These are phyloP conservation scores for Polylopha cassiicola DNA, from an alignment of 2,888 invertebrate species.

Conservation along the genomic window DNA sequence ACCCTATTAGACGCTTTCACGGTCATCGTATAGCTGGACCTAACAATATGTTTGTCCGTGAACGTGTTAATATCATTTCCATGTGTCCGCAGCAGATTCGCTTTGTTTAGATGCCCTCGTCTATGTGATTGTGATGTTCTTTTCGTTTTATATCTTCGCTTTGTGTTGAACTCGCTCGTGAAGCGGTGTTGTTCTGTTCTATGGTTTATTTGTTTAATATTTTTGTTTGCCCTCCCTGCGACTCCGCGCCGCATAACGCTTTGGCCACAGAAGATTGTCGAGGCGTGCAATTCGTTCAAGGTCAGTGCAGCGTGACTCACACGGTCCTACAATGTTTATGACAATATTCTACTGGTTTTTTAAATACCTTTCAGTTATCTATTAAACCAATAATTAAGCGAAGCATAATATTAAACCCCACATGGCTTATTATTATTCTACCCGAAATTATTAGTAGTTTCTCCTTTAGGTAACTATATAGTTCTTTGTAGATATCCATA, in stretches of 20 bases:
- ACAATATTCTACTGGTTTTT: slow-evolving; percentile 26
- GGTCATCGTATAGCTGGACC: no score
- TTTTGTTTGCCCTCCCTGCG: slow-evolving; percentile 61
- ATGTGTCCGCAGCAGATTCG: slow-evolving; percentile 11
- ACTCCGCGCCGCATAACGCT: slow-evolving; percentile 60
- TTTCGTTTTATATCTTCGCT: no score
- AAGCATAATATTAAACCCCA: no score
- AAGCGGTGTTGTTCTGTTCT: slow-evolving; percentile 28
- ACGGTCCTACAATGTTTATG: slow-evolving; percentile 31
- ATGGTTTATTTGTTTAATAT: slow-evolving; percentile 49
- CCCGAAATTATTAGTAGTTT: no score
- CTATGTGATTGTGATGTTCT: not conserved
- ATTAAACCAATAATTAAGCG: not conserved
- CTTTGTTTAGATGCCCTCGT: slow-evolving; percentile 13
- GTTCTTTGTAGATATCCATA: no score
- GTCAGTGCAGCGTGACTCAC: slow-evolving; percentile 72
- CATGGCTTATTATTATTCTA: no score
- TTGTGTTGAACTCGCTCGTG: no score
- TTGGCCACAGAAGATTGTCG: slow-evolving; percentile 90
- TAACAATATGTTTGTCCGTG: slow-evolving; percentile 8
- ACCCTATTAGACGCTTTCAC: no score
- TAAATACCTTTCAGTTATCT: no score
- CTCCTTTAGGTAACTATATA: no score
- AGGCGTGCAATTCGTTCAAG: slow-evolving; percentile 96
- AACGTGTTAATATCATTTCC: slow-evolving; percentile 8